A percentile compares a stretch with the other conserved stretches of the same genome.
phyloP scores from a whole-genome alignment of 2,888 invertebrate species.

The Troides helena region DNA sequence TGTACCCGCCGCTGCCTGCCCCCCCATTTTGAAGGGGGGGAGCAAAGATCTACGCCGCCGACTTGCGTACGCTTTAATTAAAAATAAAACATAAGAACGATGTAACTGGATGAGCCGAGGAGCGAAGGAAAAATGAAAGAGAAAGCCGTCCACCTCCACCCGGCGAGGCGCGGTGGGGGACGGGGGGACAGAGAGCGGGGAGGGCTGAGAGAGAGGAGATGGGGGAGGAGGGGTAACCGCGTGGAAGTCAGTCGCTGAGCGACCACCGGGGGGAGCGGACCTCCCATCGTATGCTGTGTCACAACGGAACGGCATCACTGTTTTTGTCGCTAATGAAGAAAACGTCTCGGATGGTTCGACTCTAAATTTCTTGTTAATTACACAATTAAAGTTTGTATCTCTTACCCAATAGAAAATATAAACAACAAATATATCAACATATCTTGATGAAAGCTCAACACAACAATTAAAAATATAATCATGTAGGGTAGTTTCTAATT shows the following conservation, averaged over 20 bases:
- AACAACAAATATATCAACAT: not conserved
- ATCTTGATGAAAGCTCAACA: not conserved
- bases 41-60: slow-evolving; percentile 74
- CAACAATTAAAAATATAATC: not conserved
- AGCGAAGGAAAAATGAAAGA: slow-evolving; percentile 81
- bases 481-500: too few relatives aligned
- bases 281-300: slow-evolving; percentile 70
- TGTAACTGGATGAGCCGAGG: slow-evolving; percentile 81
- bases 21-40: slow-evolving; percentile 50
- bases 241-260: slow-evolving; percentile 72
- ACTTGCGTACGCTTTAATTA: slow-evolving; percentile 81
- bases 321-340: slow-evolving; percentile 80
- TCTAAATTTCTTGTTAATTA: slow-evolving; percentile 43
- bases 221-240: slow-evolving; percentile 54
- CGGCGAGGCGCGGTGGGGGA: not conserved
- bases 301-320: slow-evolving; percentile 78
- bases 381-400: not conserved
- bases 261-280: slow-evolving; percentile 67
- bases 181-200: too few relatives aligned
- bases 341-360: slow-evolving; percentile 67
- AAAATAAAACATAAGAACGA: slow-evolving; percentile 81
- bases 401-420: not conserved
- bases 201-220: slow-evolving; percentile 39
- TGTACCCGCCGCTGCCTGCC: slow-evolving; percentile 59
- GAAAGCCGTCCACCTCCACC: slow-evolving; percentile 75